These are phyloP conservation scores for Prolemur simus DNA, from an alignment of 2,113 vertebrate genomes.

Conservation along the genomic window DNA sequence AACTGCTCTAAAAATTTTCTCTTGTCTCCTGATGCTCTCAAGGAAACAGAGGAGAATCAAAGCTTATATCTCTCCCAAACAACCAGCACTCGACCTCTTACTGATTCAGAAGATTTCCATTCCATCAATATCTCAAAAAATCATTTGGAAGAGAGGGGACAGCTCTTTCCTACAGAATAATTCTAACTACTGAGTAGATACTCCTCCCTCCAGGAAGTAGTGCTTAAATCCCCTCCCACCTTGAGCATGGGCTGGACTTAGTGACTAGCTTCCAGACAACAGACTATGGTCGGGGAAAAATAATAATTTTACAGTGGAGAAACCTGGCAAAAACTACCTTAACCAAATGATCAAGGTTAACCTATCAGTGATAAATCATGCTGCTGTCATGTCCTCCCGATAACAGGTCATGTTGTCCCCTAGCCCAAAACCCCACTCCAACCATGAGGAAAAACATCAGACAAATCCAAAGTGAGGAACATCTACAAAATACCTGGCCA, in stretches of 20 bases:
- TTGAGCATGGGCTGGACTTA: background rate
- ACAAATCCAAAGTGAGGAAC: background rate
- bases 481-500: background rate
- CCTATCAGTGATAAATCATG: background rate
- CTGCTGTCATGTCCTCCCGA: background rate
- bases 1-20: background rate
- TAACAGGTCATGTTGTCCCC: background rate
- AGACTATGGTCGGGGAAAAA: background rate
- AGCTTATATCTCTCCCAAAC: background rate
- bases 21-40: background rate
- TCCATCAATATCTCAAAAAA: background rate
- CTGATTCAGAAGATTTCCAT: background rate
- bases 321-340: background rate
- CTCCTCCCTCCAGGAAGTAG: background rate
- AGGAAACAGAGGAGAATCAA: background rate
- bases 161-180: background rate
- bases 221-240: background rate
- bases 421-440: background rate
- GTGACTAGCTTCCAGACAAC: background rate
- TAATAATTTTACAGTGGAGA: background rate
- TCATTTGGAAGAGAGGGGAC: background rate
- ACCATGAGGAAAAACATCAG: background rate
- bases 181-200: background rate
- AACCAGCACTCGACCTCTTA: background rate
- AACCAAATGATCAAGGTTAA: background rate